phyloP scores from a whole-genome alignment of 1,140 invertebrate species.

The Drosophila cardini region DNA sequence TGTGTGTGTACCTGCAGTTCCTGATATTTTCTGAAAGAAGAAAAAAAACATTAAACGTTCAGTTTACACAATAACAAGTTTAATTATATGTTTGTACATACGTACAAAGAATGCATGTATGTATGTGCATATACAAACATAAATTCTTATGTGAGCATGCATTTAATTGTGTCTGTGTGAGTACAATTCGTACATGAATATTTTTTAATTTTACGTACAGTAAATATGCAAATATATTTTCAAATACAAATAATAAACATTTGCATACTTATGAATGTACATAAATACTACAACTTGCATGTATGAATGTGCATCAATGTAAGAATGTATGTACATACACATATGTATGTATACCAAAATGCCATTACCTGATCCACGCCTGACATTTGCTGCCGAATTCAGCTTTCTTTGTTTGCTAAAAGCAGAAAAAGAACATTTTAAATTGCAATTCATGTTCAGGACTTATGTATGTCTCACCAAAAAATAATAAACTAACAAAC shows the following conservation, averaged over 20 bases:
- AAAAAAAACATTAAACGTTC: conserved; percentile 31
- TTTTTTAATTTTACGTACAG: conserved; percentile 7
- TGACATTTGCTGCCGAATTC: conserved; percentile 78
- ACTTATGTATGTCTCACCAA: conserved; percentile 58
- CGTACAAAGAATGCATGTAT: conserved; percentile 11
- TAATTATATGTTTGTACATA: conserved; percentile 28
- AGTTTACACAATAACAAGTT: background rate
- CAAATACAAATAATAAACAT: background rate
- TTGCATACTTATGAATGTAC: conserved; percentile 17
- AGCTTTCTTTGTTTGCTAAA: conserved; percentile 66
- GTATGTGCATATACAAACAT: conserved; percentile 17
- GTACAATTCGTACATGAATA: background rate
- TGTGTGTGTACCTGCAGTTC: conserved; percentile 76
- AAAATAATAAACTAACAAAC: conserved; percentile 78
- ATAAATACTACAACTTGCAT: conserved; percentile 16
- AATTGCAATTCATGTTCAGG: conserved; percentile 7
- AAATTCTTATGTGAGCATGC: background rate
- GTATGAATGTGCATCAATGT: conserved; percentile 28
- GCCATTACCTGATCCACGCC: conserved; percentile 82
- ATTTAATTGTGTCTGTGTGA: background rate
- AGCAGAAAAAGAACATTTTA: conserved; percentile 31
- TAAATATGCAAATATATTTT: conserved; percentile 1
- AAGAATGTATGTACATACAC: conserved; percentile 39
- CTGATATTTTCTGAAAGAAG: conserved; percentile 80
- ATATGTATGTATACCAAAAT: conserved; percentile 70